Percentiles rank a stretch among this genome's conserved stretches.
These are phyloP conservation scores for Diprion similis DNA, from an alignment of 1,140 invertebrate genomes.

Conservation along the genomic window DNA sequence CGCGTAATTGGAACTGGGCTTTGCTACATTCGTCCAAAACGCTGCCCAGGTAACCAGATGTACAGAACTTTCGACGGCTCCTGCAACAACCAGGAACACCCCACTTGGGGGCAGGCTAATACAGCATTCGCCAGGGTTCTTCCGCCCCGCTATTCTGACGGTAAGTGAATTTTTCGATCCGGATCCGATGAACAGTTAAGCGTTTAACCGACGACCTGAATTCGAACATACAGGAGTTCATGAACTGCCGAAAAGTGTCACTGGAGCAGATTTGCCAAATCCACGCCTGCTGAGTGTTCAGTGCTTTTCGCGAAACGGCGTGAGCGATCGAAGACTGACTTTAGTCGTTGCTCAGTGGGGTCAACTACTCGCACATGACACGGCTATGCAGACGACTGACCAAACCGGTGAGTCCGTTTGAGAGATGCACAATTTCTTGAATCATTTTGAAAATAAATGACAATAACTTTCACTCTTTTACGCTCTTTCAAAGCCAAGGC, in stretches of 20 bases:
- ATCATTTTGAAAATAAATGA: not conserved
- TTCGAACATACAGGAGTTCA: slow-evolving; percentile 52
- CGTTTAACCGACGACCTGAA: not conserved
- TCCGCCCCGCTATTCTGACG: slow-evolving; percentile 72
- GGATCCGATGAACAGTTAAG: not conserved
- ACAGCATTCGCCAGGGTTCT: slow-evolving; percentile 69
- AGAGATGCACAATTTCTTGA: not conserved
- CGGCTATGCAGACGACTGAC: slow-evolving; percentile 57
- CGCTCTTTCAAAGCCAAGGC: slow-evolving; percentile 50
- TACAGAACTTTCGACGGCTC: slow-evolving; percentile 75
- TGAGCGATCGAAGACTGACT: slow-evolving; percentile 51
- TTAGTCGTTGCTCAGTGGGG: slow-evolving; percentile 65
- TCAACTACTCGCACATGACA: slow-evolving; percentile 67
- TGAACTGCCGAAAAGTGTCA: slow-evolving; percentile 54
- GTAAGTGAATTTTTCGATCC: slow-evolving; percentile 44
- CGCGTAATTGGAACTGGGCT: slow-evolving; percentile 46
- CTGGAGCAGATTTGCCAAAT: slow-evolving; percentile 58
- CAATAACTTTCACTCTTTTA: slow-evolving; percentile 11
- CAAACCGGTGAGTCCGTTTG: slow-evolving; percentile 50
- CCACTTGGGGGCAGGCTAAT: slow-evolving; percentile 64
- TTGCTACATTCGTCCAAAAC: slow-evolving; percentile 24
- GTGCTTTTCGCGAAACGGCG: slow-evolving; percentile 55
- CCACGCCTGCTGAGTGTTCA: slow-evolving; percentile 57
- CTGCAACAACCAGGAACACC: slow-evolving; percentile 74
- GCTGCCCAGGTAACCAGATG: slow-evolving; percentile 43